These are phyloP conservation scores for Buceros bicornis DNA, from an alignment of 2,797 vertebrate genomes.

Conservation along the genomic window DNA sequence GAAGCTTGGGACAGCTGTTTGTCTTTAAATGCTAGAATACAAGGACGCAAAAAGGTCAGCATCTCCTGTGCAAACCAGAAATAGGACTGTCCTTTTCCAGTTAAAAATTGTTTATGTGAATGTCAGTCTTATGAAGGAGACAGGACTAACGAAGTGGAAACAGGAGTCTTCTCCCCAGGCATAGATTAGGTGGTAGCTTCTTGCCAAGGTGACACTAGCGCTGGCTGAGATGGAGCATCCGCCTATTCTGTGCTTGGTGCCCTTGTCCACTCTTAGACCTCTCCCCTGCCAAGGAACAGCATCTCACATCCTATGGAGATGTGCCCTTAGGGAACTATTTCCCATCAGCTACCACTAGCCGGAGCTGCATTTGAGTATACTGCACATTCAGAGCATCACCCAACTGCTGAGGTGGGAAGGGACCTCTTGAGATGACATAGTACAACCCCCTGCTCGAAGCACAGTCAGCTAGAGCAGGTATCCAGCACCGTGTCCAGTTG, in stretches of 20 bases:
- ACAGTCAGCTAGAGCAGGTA: neutral
- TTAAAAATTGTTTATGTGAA: slow-evolving; percentile 46
- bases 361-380: neutral
- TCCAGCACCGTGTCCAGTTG: neutral
- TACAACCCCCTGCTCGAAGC: neutral
- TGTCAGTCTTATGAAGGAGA: slow-evolving; percentile 40
- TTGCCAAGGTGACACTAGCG: slow-evolving; percentile 11
- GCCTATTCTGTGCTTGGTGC: neutral
- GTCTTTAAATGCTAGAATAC: slow-evolving; percentile 25
- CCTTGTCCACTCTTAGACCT: neutral
- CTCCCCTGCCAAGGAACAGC: neutral
- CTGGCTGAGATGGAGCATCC: neutral
- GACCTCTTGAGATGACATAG: neutral
- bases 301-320: accelerated
- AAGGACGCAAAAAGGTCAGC: slow-evolving; percentile 47
- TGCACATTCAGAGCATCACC: neutral
- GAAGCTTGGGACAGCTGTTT: slow-evolving; percentile 56
- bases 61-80: slow-evolving; percentile 34
- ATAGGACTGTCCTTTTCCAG: slow-evolving; percentile 47
- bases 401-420: neutral
- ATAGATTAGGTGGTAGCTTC: slow-evolving; percentile 27
- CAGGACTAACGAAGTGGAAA: slow-evolving; percentile 53
- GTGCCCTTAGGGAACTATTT: neutral
- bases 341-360: neutral
- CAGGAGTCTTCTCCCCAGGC: slow-evolving; percentile 49